A percentile compares a stretch with the other conserved stretches of the same genome.
phyloP scores from a whole-genome alignment of 2,113 vertebrate genomes.

The Jaculus jaculus region DNA sequence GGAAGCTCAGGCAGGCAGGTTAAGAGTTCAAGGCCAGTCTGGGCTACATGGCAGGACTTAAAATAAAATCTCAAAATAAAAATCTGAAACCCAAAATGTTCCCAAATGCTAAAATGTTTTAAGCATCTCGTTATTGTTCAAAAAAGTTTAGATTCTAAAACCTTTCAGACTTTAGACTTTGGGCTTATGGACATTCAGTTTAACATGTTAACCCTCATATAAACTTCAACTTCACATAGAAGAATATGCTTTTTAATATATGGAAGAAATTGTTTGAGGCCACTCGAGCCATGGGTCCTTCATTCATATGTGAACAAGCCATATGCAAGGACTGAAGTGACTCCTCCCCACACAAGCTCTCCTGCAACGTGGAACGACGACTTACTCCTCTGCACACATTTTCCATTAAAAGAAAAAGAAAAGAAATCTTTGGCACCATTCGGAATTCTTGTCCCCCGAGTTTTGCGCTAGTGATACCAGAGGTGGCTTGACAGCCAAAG shows the following conservation, averaged over 20 bases:
- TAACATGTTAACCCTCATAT: neutral
- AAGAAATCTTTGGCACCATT: conserved; percentile 19
- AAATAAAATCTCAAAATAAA: neutral
- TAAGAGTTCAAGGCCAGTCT: neutral
- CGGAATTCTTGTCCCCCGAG: neutral
- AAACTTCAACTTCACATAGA: neutral
- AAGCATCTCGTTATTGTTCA: neutral
- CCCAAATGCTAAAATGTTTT: neutral
- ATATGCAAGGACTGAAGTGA: neutral
- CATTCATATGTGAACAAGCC: neutral
- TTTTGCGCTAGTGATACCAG: conserved; percentile 56
- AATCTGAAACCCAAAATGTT: neutral
- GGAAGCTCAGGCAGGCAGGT: neutral
- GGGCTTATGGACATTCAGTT: neutral
- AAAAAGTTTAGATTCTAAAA: neutral
- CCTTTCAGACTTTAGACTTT: neutral
- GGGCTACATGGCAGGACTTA: neutral
- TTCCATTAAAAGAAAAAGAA: neutral
- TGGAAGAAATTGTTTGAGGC: neutral
- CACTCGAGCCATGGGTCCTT: neutral
- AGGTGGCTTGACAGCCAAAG: conserved; percentile 58
- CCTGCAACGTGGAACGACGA: neutral
- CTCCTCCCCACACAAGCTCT: fast-evolving
- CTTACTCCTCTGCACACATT: neutral
- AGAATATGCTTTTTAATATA: neutral